These are phyloP conservation scores for Astreopora myriophthalma DNA, from an alignment of 64 coral and sea anemone species.

Conservation along the genomic window DNA sequence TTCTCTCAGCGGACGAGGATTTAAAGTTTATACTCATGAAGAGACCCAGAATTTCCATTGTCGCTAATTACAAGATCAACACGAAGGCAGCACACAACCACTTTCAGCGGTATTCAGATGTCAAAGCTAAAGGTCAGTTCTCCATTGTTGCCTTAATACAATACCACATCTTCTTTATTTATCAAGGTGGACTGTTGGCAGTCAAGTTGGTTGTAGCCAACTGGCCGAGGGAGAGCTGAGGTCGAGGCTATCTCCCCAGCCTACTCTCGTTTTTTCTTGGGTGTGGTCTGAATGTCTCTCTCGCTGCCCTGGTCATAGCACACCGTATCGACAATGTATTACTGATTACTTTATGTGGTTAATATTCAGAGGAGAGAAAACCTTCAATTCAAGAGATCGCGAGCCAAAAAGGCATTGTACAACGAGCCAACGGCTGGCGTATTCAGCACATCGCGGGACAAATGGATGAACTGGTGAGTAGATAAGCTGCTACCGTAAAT, in stretches of 20 bases:
- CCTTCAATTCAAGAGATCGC: constrained; percentile 96
- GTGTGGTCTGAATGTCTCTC: no score
- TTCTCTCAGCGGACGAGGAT: constrained; percentile 75
- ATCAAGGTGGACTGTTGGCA: no score
- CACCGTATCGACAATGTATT: no score
- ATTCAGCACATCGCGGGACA: constrained; percentile 93
- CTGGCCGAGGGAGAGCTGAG: no score
- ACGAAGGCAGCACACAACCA: constrained; percentile 97
- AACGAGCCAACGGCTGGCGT: constrained; percentile 92
- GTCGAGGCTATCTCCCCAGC: not conserved
- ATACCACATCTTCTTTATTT: not conserved
- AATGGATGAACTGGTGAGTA: constrained; percentile 89
- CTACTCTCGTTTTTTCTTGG: not conserved
- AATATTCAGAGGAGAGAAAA: constrained; percentile 88
- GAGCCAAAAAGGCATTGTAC: constrained; percentile 79
- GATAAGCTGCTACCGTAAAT: not conserved
- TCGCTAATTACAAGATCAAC: constrained; percentile 92
- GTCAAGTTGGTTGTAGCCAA: no score
- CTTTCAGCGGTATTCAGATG: constrained; percentile 96
- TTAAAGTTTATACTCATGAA: constrained; percentile 97
- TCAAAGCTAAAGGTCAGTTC: constrained; percentile 94
- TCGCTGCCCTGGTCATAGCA: no score
- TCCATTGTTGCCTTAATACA: no score
- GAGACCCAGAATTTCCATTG: constrained; percentile 93
- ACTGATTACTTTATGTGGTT: not conserved